Evolutionary conservation across 2,888 invertebrate species (phyloP).

Genomic region (Brachyptera putata): DNA sequence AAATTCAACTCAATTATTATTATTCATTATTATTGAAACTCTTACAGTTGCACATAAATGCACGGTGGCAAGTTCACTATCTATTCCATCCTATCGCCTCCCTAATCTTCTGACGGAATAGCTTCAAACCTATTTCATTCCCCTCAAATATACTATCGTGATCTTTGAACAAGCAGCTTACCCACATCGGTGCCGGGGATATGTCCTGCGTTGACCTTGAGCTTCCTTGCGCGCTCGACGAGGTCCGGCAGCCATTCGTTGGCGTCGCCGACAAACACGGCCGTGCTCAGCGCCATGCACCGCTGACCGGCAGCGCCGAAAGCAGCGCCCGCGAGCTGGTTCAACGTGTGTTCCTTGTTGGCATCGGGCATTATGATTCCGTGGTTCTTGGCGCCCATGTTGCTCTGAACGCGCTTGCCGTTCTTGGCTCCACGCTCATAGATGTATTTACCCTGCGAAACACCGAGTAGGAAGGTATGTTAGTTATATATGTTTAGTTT

Average conservation of each 20-base stretch:
- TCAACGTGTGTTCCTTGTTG: conserved; percentile 92
- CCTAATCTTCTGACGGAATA: too few species aligned
- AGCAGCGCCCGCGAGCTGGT: conserved; percentile 88
- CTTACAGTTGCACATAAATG: too few species aligned
- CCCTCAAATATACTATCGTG: too few species aligned
- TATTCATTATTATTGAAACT: too few species aligned
- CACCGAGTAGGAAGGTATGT: not conserved
- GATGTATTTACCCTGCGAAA: conserved; percentile 77
- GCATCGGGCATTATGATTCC: conserved; percentile 96
- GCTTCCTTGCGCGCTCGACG: conserved; percentile 70
- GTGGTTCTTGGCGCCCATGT: conserved; percentile 99
- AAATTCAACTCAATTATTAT: too few species aligned
- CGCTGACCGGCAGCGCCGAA: conserved; percentile 99
- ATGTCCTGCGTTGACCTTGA: conserved; percentile 89
- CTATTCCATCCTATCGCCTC: too few species aligned
- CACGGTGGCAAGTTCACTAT: too few species aligned
- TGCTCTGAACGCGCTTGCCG: conserved; percentile 95
- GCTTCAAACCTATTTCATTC: too few species aligned
- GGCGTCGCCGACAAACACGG: conserved; percentile 87
- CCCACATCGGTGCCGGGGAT: conserved; percentile 77
- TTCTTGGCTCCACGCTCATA: conserved; percentile 86
- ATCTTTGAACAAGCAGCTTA: too few species aligned
- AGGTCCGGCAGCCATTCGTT: conserved; percentile 93
- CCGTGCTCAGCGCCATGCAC: conserved; percentile 98
- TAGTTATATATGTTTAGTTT: too few species aligned